Percentiles rank a stretch among this genome's conserved stretches.
These are phyloP conservation scores for Eupelmus urozonus DNA, from an alignment of 2,888 invertebrate genomes.

Conservation along the genomic window DNA sequence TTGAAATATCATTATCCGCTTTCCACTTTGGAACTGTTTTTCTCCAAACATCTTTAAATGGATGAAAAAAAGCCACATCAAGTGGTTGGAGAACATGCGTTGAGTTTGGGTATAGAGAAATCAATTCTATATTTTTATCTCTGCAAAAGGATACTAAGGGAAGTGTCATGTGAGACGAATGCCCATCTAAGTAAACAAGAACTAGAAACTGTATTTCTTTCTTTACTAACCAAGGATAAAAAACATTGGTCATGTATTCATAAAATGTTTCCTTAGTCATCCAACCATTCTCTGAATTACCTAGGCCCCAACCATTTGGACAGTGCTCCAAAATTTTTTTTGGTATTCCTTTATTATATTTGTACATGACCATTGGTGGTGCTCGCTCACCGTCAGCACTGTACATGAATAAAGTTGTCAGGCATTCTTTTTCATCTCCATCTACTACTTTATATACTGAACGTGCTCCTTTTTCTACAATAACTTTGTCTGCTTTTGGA, in stretches of 20 bases:
- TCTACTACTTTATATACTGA: constrained; percentile 62
- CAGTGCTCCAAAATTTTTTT: constrained; percentile 49
- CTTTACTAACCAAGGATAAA: constrained; percentile 69
- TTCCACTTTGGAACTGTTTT: constrained; percentile 47
- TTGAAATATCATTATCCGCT: constrained; percentile 15
- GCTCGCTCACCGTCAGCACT: constrained; percentile 29
- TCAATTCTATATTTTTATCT: constrained; percentile 53
- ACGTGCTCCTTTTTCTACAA: constrained; percentile 50
- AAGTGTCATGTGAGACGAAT: constrained; percentile 70
- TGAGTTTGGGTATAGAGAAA: constrained; percentile 68
- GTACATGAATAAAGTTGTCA: constrained; percentile 60
- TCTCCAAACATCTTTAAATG: constrained; percentile 68
- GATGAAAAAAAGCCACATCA: constrained; percentile 71
- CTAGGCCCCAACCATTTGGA: constrained; percentile 69
- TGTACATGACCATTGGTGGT: constrained; percentile 17
- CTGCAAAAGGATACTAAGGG: constrained; percentile 55
- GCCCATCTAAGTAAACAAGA: constrained; percentile 73
- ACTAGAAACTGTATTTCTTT: constrained; percentile 67
- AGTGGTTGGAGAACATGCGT: constrained; percentile 72
- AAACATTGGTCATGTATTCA: constrained; percentile 72
- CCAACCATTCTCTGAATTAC: constrained; percentile 73
- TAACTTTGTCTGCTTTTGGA: constrained; percentile 61
- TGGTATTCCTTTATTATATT: neutral
- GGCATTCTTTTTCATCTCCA: constrained; percentile 57
- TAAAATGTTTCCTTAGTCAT: constrained; percentile 72